Evolutionary conservation across 2,888 invertebrate genomes (phyloP).

Genomic region (Rhodophaea formosa): DNA sequence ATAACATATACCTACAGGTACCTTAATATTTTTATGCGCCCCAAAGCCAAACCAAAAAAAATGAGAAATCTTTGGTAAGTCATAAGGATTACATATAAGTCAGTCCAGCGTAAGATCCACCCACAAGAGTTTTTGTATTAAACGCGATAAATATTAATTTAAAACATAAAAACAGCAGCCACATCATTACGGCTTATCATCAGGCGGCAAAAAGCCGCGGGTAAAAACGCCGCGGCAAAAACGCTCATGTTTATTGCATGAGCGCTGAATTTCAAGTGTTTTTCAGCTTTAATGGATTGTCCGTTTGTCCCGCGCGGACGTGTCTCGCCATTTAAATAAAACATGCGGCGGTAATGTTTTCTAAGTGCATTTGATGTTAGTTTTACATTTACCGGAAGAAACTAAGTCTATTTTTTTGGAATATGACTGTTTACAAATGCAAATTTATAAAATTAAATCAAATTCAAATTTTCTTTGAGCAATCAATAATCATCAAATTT

Average conservation of each 20-base stretch:
- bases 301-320: constrained; percentile 27
- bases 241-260: constrained; percentile 76
- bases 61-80: background rate
- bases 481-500: no score
- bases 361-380: constrained; percentile 13
- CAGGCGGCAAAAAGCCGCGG: constrained; percentile 5
- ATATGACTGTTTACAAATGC: no score
- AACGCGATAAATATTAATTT: constrained; percentile 15
- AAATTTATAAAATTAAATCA: no score
- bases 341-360: constrained; percentile 7
- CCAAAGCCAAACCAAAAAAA: background rate
- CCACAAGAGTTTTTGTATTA: constrained; percentile 1
- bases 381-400: background rate
- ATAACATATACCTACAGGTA: no score
- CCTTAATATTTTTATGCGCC: no score
- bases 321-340: constrained; percentile 17
- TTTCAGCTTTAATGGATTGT: constrained; percentile 75
- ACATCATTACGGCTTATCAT: constrained; percentile 13
- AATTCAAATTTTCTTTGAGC: no score
- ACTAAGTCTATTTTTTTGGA: background rate
- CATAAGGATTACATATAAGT: background rate
- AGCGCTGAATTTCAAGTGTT: constrained; percentile 76
- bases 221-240: constrained; percentile 46
- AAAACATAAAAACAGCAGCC: constrained; percentile 13
- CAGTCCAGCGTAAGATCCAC: background rate